Conservation (phyloP, 1,140 invertebrate species). For the Gryon sp. region DNA sequence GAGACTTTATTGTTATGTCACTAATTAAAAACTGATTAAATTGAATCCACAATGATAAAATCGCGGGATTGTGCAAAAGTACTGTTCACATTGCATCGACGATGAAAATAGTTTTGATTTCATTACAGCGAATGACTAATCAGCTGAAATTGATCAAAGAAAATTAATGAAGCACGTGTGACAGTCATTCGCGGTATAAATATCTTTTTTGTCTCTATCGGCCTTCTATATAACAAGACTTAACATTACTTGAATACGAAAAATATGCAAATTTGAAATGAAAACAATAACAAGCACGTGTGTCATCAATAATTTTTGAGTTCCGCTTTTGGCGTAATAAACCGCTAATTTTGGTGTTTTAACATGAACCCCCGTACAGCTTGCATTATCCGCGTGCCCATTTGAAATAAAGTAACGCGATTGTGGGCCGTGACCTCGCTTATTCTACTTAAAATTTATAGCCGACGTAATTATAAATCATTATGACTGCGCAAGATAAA, state of each 20-base stretch:
- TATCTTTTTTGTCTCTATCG: no score
- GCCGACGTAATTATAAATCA: slow-evolving; percentile 51
- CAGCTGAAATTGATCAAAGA: no score
- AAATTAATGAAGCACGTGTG: no score
- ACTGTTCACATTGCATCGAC: not conserved
- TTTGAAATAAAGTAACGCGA: slow-evolving; percentile 49
- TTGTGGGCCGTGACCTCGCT: slow-evolving; percentile 41
- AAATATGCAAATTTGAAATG: slow-evolving; percentile 16
- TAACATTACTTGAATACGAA: not conserved
- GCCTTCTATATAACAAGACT: no score
- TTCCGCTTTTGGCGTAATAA: slow-evolving; percentile 34
- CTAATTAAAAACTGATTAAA: no score
- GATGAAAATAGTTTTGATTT: no score
- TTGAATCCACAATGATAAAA: not conserved
- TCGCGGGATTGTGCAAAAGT: no score
- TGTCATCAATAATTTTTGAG: slow-evolving; percentile 44
- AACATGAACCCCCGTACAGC: slow-evolving; percentile 34
- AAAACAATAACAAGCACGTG: slow-evolving; percentile 16
- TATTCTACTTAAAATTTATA: slow-evolving; percentile 41
- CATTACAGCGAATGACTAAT: no score
- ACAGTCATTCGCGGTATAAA: no score
- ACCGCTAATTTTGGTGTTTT: slow-evolving; percentile 43
- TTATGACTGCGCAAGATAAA: slow-evolving; percentile 51
- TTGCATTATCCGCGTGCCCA: slow-evolving; percentile 24
- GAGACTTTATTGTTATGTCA: no score